Evolutionary conservation across 2,797 vertebrate genomes (phyloP), one percentile per base, ranked within the genome.

Genomic region (Varecia variegata): DNA sequence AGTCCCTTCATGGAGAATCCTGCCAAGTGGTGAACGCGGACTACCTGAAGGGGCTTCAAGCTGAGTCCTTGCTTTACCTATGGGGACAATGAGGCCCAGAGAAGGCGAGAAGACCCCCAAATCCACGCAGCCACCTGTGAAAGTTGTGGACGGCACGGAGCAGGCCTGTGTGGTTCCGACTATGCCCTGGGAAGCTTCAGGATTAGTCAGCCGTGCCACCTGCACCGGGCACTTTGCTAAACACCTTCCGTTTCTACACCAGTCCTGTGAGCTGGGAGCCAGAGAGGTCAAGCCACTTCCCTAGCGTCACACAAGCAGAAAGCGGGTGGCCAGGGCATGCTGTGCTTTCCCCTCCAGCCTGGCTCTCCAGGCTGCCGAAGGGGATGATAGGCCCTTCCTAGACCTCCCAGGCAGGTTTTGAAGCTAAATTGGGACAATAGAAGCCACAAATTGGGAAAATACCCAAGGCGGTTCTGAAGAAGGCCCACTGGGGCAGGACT

Each of bases 371-470:
- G 92, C 38, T 43, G 94, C 77, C 45, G 15, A 30, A 35, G 79
- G 58, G 56, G 25, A 45, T 23, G 58, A 89, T 17, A 38, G 77
- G 35, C 47, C 54, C 92, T 80, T 83, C 21, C 35, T 68, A 67
- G 45, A 45, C 71, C 90, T 87, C 90, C 71, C 14, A 27, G 93
- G 47, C 25, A 43, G 90, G 43, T 7, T 20, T 2, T 7, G 94
- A 92, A 83, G 88, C 79, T 94, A 82, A 89, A 60, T 15, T 17
- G 86, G 95, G 90, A 62, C 88, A 87, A 89, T 60, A 43, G 45
- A 54, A 92, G 87, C 56, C 35, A 38, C 47, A 45, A 43, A 43
- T 3, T 32, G 82, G 52, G 76, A 8, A 54, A 74, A 40, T 17
- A 62, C 14, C 38, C 3, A 8, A 79, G 71, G 81, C 62, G 56